Base-by-base conservation (phyloP, 1,140 invertebrate genomes). In the Bursaphelenchus mucronatus region DNA sequence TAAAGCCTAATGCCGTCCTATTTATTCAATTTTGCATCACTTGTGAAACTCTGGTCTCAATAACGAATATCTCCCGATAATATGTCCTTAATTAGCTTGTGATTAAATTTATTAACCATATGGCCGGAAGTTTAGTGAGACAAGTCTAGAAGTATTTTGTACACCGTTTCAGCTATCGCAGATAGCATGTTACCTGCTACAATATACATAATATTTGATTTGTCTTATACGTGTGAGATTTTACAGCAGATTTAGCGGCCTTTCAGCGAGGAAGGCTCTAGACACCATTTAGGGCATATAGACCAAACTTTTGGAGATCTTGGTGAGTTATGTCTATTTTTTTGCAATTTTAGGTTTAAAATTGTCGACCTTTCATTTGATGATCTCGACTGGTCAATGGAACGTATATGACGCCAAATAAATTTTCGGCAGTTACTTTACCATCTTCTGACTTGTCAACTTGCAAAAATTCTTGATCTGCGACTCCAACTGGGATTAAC, bases 401-500 rank as follows among this genome's bases (percentile, higher is more conserved):
- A 30, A 98, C 94, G 84, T 94, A 98, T 56, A 94, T 89, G 0
- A 98, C 95, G 43, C 91, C 90, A 90, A 97, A 95, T 0, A 97
- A 83, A 15, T 87, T 86, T 74, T 87, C 89, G 55, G 87, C 85
- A n/a, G 84, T 85, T 11, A 95, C 86, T 50, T 86, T 85, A 10
- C 93, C 93, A 82, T 94, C 88, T 4, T 79, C 67, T 44, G 87
- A 84, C 84, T 96, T 97, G 79, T 97, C 94, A 65, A 97, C 88
- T 85, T 88, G 86, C 78, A 89, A 87, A 68, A 94, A 84, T 76
- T 88, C 87, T 82, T 95, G 92, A 75, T 89, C 87, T 0, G 87
- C 87, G 19, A 45, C n/a, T 55, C 53, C 49, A 50, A 19, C 19
- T 50, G 95, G 95, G 46, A 95, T 87, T 66, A 98, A 89, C 55